Evolutionary conservation across 2,888 invertebrate genomes (phyloP).

Genomic region (Acanthacorydalis orientalis): DNA sequence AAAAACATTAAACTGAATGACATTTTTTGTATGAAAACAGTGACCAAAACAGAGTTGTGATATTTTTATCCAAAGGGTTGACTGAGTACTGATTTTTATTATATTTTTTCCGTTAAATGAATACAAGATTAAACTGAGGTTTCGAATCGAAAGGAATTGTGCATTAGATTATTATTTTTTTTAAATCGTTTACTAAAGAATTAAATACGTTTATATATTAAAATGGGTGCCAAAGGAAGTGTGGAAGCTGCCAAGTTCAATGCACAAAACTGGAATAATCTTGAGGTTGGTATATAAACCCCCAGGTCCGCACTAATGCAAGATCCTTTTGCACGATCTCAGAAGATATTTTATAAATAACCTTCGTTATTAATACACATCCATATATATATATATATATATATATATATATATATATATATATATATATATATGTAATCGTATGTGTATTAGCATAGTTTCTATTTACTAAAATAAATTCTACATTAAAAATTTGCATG

Average conservation of each 20-base stretch:
- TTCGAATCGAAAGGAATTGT: not conserved
- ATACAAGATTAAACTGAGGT: not conserved
- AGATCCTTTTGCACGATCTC: not conserved
- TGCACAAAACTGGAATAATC: conserved; percentile 66
- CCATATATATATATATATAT: no score
- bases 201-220: not conserved
- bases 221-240: conserved; percentile 68
- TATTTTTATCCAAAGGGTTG: not conserved
- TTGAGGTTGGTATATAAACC: conserved; percentile 45
- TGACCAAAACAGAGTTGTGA: conserved; percentile 2
- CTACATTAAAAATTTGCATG: no score
- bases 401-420: no score
- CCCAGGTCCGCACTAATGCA: not conserved
- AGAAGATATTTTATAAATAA: no score
- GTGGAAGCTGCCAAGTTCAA: conserved; percentile 67
- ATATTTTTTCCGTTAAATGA: no score
- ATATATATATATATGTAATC: no score
- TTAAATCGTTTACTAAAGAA: not conserved
- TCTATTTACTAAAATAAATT: no score
- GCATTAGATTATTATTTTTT: not conserved
- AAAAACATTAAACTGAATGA: not conserved
- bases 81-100: no score
- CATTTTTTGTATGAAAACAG: not conserved
- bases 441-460: no score
- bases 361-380: no score